Conservation (phyloP, 2,113 vertebrate genomes). For the Myrmophylax atrothorax region DNA sequence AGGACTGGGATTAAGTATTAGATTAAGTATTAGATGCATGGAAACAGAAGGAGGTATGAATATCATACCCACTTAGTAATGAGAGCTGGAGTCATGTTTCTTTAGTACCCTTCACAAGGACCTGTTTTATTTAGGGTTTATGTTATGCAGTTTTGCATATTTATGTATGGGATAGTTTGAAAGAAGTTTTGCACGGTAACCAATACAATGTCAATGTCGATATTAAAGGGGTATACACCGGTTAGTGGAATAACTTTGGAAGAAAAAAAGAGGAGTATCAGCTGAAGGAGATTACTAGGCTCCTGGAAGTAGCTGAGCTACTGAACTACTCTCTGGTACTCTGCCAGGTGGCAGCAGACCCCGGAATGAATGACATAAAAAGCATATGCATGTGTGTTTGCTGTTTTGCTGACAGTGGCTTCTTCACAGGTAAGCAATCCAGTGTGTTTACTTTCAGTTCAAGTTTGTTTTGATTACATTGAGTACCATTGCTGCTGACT, state of each 20-base stretch:
- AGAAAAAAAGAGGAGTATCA: neutral
- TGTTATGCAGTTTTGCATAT: neutral
- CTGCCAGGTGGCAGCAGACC: neutral
- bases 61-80: neutral
- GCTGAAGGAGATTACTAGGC: neutral
- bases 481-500: constrained; percentile 29
- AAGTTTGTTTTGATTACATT: constrained; percentile 9
- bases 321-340: neutral
- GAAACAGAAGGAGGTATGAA: neutral
- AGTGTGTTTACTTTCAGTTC: constrained; percentile 59
- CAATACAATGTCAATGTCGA: accelerated
- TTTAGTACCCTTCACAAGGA: neutral
- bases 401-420: neutral
- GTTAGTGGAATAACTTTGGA: neutral
- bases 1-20: neutral
- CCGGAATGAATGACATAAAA: accelerated
- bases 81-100: neutral
- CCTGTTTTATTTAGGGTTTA: neutral
- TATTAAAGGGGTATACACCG: neutral
- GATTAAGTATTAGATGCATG: neutral
- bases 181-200: neutral
- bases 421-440: constrained; percentile 21
- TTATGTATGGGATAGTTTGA: accelerated
- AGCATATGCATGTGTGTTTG: accelerated
- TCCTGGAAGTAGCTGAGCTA: neutral